Conservation (phyloP, 1,140 invertebrate genomes). For the Pygmarrhopalites habei region DNA sequence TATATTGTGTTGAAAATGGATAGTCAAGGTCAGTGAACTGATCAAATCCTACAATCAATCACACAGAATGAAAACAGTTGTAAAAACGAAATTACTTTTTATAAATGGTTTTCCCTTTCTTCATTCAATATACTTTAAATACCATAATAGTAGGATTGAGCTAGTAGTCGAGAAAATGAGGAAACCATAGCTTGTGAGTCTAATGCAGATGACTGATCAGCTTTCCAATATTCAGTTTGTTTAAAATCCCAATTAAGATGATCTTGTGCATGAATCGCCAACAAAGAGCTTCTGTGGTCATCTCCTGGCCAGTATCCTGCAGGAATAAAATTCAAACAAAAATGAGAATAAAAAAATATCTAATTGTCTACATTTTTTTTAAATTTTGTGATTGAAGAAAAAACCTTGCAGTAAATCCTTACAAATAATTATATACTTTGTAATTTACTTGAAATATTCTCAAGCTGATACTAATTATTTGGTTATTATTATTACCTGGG, state of each 20-base stretch:
- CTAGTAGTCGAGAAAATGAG: conserved; percentile 69
- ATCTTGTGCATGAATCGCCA: conserved; percentile 62
- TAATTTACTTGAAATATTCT: too few relatives aligned
- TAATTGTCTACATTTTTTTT: too few relatives aligned
- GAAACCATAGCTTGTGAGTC: conserved; percentile 63
- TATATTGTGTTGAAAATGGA: conserved; percentile 72
- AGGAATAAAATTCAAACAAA: too few relatives aligned
- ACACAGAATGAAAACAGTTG: too few relatives aligned
- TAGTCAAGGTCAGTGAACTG: conserved; percentile 79
- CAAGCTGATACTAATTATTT: too few relatives aligned
- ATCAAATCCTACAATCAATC: conserved; percentile 64
- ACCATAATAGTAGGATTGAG: conserved; percentile 76
- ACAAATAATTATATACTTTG: too few relatives aligned
- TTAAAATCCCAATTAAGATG: conserved; percentile 45
- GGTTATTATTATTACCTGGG: too few relatives aligned
- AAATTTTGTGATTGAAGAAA: too few relatives aligned
- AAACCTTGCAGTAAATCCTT: too few relatives aligned
- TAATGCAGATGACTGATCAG: conserved; percentile 55
- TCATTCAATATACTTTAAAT: conserved; percentile 28
- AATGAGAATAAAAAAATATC: too few relatives aligned
- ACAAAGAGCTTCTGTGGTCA: conserved; percentile 60
- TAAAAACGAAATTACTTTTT: too few relatives aligned
- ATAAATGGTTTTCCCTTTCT: too few relatives aligned
- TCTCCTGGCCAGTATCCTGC: conserved; percentile 73
- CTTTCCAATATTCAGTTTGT: conserved; percentile 39